phyloP scores from a whole-genome alignment of 2,113 vertebrate species.

The Cervus canadensis region DNA sequence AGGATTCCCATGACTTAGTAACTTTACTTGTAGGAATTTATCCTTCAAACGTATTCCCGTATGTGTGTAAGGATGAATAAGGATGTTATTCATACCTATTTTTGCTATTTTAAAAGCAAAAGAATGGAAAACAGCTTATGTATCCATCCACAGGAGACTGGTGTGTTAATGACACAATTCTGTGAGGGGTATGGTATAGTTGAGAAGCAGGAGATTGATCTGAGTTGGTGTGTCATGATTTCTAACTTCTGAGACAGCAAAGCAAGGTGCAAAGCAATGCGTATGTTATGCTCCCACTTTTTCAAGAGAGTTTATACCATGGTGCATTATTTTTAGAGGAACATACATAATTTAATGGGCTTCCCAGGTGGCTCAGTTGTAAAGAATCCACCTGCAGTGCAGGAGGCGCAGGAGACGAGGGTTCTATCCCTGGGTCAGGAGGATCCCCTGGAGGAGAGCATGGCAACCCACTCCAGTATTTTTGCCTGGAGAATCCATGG shows the following conservation, averaged over 20 bases:
- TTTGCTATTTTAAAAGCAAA: not conserved
- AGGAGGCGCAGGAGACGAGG: fast-evolving
- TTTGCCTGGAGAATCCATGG: not conserved
- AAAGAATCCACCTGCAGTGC: not conserved
- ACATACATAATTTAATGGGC: not conserved
- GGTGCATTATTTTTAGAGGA: not conserved
- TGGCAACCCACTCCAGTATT: not conserved
- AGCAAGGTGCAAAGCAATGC: not conserved
- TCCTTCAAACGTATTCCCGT: not conserved
- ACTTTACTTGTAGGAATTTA: not conserved
- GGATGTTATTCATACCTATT: not conserved
- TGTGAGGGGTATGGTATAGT: not conserved
- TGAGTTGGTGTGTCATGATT: not conserved
- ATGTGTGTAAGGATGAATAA: not conserved
- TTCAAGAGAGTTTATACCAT: not conserved
- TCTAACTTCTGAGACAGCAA: not conserved
- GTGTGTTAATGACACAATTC: not conserved
- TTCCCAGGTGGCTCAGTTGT: not conserved
- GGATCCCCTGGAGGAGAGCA: not conserved
- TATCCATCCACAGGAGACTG: not conserved
- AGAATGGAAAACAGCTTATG: not conserved
- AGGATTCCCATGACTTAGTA: not conserved
- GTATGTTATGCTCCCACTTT: not conserved
- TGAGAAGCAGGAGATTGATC: not conserved
- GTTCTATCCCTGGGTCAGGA: not conserved